Base-by-base conservation (phyloP, 2,113 vertebrate species). In the Nipponia nippon region DNA sequence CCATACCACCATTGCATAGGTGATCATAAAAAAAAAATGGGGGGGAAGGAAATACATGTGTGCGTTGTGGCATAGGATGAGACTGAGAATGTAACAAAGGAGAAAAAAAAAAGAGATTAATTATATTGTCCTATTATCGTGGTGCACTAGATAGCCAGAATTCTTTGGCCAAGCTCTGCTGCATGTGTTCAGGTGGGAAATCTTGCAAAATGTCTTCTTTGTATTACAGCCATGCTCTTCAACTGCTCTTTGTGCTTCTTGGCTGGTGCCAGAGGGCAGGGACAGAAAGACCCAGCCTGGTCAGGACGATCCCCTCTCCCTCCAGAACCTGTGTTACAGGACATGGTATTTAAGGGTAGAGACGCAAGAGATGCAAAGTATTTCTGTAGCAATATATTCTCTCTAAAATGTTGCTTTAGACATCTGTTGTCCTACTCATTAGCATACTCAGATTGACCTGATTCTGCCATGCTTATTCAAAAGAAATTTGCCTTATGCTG, bases 401-500 rank as follows among this genome's bases (percentile, higher is more conserved):
- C 9, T 82, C 65, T 72, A 78, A 92, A 96, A 71, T 7, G 17
- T 73, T 90, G 32, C 71, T 90, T 80, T 83, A 86, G 58, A 91
- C 32, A 50, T 79, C 32, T 73, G 4, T 82, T 26, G 25, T 52
- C 66, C 62, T 32, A 14, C 49, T 92, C 56, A 36, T 87, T 87
- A 89, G 49, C 70, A 50, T 87, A 50, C 38, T 70, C 62, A 71
- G 55, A 53, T 30, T 95, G 96, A 94, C 91, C 95, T 83, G 62
- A 93, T 95, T 97, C 94, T 96, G 93, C 93, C 78, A 73, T 30
- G 32, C 81, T 87, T 93, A 80, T 79, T 91, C 78, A 88, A 89
- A 90, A 88, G 38, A 94, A 94, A 91, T 88, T 83, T 94, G 84
- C 66, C 87, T 80, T 83, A 9, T 83, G 78, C 82, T 89, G 65